Evolutionary conservation across 2,888 invertebrate species (phyloP), one percentile per base, ranked within the genome.

Genomic region (Crematogaster levior): DNA sequence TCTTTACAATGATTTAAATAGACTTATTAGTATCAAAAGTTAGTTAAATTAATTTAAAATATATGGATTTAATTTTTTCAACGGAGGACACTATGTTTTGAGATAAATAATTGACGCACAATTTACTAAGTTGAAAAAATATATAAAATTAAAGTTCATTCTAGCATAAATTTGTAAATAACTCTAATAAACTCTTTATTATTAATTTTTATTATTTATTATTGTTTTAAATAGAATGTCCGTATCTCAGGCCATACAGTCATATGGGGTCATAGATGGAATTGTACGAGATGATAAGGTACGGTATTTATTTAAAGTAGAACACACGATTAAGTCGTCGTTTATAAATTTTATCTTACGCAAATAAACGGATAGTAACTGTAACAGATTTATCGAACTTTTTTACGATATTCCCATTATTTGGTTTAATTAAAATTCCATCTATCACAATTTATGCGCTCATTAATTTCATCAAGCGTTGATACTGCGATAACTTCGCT

Each of bases 241-340:
- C 72, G 85, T 90, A 65, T 88, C 91, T 82, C 91, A 92, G 83
- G 89, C 91, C 89, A 90, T 30, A 53, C 79, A 92, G 46, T 34
- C 90, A 15, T 93, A 93, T 73, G 93, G 92, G 27, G 68, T 89
- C 46, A 66, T 87, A 40, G 93, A 92, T 85, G 93, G 91, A 34
- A 91, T 92, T 65, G 84, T 85, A 12, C 84, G 85, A 58, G 87
- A 88, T 12, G 92, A 91, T 12, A 93, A 93, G 91, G 93, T 93
- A 80, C 63, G 40, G 12, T 15, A 68, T 12, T 27, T 66, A 27
- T 18, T 18, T 72, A 46, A 56, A 46, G 58, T 53, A 27, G 30
- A 12, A 4, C 40, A 3, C 0, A 48, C 7, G 0, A 15, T 68
- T 48, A 0, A 51, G 4, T 68, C 15, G 2, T 4, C 60, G 0